Evolutionary conservation across 2,113 vertebrate genomes (phyloP).

Genomic region (Proteles cristata): DNA sequence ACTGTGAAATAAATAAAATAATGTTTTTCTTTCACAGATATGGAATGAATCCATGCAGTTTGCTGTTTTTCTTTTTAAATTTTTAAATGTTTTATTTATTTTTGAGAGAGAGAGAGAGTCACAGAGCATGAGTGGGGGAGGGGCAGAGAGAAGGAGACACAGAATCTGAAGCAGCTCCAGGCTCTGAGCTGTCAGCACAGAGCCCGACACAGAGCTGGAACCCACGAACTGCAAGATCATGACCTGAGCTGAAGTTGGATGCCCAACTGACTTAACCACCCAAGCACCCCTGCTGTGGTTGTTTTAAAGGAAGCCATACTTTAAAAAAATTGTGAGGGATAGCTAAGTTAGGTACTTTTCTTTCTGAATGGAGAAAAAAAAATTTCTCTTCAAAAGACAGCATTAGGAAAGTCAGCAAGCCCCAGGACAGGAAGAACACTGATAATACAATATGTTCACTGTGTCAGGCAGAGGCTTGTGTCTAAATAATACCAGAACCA

Average conservation of each 20-base stretch:
- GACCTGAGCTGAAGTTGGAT: no score
- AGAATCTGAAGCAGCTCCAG: no score
- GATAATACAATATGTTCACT: background rate
- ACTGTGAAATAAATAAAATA: background rate
- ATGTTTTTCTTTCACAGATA: background rate
- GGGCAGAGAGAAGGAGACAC: no score
- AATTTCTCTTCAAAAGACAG: background rate
- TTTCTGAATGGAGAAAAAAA: background rate
- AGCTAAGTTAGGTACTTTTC: background rate
- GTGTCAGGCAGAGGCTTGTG: background rate
- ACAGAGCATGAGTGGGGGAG: no score
- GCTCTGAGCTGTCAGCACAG: no score
- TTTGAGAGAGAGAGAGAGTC: no score
- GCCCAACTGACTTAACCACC: no score
- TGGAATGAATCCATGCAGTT: background rate
- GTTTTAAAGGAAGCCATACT: background rate
- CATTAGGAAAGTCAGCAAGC: background rate
- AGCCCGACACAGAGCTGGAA: no score
- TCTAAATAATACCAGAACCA: no score
- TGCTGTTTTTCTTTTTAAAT: background rate
- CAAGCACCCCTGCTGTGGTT: background rate
- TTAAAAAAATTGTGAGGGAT: background rate
- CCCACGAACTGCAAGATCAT: no score
- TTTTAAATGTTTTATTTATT: no score
- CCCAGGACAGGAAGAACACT: background rate